Percentiles rank a stretch among this genome's conserved stretches.
phyloP scores from a whole-genome alignment of 2,797 vertebrate species.

The Crocidura indochinensis region DNA sequence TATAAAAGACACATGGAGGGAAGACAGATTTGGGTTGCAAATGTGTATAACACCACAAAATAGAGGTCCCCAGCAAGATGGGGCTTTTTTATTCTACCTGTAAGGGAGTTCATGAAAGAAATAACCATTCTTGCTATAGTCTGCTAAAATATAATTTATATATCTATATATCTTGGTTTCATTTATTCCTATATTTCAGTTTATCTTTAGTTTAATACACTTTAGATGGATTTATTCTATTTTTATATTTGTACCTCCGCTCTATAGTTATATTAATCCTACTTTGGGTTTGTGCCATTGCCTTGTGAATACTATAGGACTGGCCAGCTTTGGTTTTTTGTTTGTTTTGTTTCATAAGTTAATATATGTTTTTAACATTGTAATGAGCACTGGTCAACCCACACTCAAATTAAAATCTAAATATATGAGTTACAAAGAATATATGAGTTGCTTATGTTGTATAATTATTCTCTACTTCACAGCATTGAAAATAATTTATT shows the following conservation, averaged over 20 bases:
- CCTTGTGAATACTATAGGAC: background rate
- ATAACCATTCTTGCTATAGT: background rate
- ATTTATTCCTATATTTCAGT: background rate
- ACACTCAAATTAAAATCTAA: constrained; percentile 5
- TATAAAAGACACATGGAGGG: too few species aligned
- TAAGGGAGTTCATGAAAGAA: background rate
- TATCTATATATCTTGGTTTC: background rate
- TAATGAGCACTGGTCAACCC: background rate
- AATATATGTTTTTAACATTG: background rate
- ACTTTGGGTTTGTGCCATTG: background rate
- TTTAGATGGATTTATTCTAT: background rate
- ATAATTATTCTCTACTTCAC: constrained; percentile 20
- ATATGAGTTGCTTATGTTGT: background rate
- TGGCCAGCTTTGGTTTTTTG: background rate
- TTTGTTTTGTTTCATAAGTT: background rate
- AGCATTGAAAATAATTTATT: constrained; percentile 10
- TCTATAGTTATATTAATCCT: background rate
- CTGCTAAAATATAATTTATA: too few species aligned
- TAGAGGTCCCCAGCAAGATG: accelerated
- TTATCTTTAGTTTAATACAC: constrained; percentile 6
- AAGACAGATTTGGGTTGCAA: too few species aligned
- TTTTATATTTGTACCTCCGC: background rate
- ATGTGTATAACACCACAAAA: background rate
- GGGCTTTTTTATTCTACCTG: background rate
- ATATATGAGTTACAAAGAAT: background rate